Base-by-base conservation (phyloP, 2,113 vertebrate species). In the Rhombomys opimus region DNA sequence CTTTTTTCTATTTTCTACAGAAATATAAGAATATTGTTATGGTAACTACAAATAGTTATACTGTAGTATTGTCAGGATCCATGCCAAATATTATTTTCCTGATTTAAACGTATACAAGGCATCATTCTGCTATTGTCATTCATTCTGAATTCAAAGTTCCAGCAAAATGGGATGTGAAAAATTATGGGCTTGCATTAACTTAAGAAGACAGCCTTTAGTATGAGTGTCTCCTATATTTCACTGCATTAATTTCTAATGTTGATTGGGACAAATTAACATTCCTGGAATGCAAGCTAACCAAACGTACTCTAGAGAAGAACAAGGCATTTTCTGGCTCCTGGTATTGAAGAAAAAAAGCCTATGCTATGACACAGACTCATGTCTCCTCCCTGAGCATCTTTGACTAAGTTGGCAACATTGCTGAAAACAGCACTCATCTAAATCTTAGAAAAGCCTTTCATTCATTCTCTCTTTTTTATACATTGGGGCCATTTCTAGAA, bases 191-290 rank as follows among this genome's bases (percentile, higher is more conserved):
- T 20, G 52, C 72, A 96, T 95, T 95, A 93, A 61, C 41, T 73
- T 10, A 54, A 96, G 87, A 87, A 76, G 38, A 38, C 50, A 93
- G 54, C 73, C 95, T 97, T 93, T 93, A 90, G 72, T 80, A 41
- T 46, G 12, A 87, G 61, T 46, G 12, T 95, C 87, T 91, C 95
- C 72, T 94, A 73, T 78, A 91, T n/a, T 91, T 96, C 3, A 67
- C 7, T 89, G 59, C 87, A 93, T 85, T 94, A 65, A 89, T 97
- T 91, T 93, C 77, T 91, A 80, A 92, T 90, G 61, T 76, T 93
- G 46, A 90, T 92, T 90, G 65, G 46, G 90, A 85, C 70, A 96
- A 96, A 97, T 95, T 63, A 94, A 93, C 63, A 87, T 96, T 96
- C 84, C 91, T 90, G 68, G 93, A 94, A 96, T 76, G 30, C 75